These are phyloP conservation scores for Lamprologus lemairii DNA, from an alignment of 2,113 vertebrate genomes.

Conservation along the genomic window DNA sequence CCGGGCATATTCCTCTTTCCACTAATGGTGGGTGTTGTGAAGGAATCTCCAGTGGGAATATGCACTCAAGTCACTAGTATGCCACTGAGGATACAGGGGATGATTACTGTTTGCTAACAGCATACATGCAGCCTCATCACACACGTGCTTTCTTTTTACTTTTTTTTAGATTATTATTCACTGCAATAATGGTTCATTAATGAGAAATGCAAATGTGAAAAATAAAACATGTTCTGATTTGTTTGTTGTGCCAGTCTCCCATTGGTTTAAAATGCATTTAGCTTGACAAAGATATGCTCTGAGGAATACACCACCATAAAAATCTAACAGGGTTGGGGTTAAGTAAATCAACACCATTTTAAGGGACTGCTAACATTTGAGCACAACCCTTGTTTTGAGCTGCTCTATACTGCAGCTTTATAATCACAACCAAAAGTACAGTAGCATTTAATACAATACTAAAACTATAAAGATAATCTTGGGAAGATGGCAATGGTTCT, in stretches of 20 bases:
- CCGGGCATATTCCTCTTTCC: not conserved
- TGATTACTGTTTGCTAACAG: conserved; percentile 4
- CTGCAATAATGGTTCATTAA: not conserved
- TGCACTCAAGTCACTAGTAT: not conserved
- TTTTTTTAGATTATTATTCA: not conserved
- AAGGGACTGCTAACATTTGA: not conserved
- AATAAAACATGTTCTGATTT: not conserved
- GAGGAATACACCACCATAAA: not conserved
- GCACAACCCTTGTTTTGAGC: not conserved
- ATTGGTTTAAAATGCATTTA: not conserved
- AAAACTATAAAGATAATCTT: not conserved
- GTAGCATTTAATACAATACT: not conserved
- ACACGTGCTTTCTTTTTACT: not conserved
- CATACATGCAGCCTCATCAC: not conserved
- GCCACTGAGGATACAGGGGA: not conserved
- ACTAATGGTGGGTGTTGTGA: conserved; percentile 24
- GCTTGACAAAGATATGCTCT: not conserved
- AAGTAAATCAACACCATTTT: not conserved
- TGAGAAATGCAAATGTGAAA: not conserved
- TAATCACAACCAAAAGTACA: not conserved
- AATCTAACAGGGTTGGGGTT: not conserved
- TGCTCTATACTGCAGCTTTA: not conserved
- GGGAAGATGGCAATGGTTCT: not conserved
- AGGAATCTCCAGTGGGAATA: conserved; percentile 28
- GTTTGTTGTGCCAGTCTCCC: not conserved